Conservation (phyloP, 2,888 invertebrate genomes). For the Merodon equestris region DNA sequence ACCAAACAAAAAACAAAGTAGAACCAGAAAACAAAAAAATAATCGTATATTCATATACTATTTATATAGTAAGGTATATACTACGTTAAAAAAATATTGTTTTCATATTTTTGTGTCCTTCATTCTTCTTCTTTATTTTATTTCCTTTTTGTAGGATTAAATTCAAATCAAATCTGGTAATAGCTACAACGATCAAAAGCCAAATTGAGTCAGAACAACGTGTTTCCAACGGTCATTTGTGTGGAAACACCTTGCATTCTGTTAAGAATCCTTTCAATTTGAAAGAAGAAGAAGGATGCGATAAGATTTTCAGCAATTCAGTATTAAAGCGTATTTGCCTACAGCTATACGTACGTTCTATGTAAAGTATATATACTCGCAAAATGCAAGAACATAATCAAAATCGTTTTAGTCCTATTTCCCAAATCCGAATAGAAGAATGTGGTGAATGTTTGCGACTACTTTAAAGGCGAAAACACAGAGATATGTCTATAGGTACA, state of each 20-base stretch:
- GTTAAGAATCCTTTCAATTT: too few relatives aligned
- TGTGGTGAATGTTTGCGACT: too few relatives aligned
- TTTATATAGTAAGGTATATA: conserved; percentile 29
- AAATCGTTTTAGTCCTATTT: too few relatives aligned
- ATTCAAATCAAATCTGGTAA: conserved; percentile 7
- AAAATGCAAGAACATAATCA: conserved; percentile 38
- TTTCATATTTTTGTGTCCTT: conserved; percentile 1
- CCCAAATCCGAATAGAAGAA: too few relatives aligned
- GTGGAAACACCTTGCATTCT: neutral
- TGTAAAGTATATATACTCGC: neutral
- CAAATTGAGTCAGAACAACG: conserved; percentile 16
- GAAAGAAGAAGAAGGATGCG: conserved; percentile 3
- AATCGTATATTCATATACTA: conserved; percentile 57
- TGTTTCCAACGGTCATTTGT: neutral
- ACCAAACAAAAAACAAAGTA: conserved; percentile 56
- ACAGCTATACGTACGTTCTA: conserved; percentile 35
- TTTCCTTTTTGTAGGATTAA: conserved; percentile 9
- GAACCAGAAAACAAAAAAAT: conserved; percentile 61
- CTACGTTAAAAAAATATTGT: conserved; percentile 13
- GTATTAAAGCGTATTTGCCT: conserved; percentile 23
- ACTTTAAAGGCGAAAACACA: too few relatives aligned
- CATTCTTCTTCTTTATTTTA: conserved; percentile 8
- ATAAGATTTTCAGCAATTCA: neutral
- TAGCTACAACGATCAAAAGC: conserved; percentile 24
- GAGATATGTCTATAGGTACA: too few relatives aligned